Percentiles rank a stretch among this genome's conserved stretches.
Evolutionary conservation across 2,113 vertebrate species (phyloP).

Genomic region (Boulengerochromis microlepis): DNA sequence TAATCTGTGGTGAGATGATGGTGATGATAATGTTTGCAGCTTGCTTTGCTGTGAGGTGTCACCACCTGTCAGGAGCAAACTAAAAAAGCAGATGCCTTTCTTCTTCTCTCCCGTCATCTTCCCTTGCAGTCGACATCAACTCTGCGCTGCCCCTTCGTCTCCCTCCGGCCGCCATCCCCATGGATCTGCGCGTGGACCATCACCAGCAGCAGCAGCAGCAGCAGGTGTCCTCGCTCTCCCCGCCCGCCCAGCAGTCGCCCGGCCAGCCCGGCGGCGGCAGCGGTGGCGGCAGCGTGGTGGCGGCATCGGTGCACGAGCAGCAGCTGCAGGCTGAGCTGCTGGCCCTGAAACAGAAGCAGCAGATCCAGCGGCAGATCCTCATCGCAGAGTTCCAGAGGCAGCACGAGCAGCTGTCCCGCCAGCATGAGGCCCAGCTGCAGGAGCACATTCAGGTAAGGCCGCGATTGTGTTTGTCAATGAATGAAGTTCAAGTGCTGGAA

Average conservation of each 20-base stretch:
- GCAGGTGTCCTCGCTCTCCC: slow-evolving; percentile 77
- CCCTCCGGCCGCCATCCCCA: slow-evolving; percentile 84
- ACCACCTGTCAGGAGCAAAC: neutral
- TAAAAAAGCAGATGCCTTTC: neutral
- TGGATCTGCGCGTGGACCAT: slow-evolving; percentile 90
- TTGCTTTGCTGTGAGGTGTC: neutral
- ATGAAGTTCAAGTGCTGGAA: neutral
- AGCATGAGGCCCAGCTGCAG: slow-evolving; percentile 95
- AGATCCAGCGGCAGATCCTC: slow-evolving; percentile 96
- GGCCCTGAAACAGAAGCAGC: slow-evolving; percentile 94
- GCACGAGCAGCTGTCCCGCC: slow-evolving; percentile 95
- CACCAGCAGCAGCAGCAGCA: slow-evolving; percentile 71
- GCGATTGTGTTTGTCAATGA: neutral
- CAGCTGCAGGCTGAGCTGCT: slow-evolving; percentile 97
- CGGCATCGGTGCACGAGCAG: slow-evolving; percentile 78
- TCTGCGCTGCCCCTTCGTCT: slow-evolving; percentile 87
- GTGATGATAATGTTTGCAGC: neutral
- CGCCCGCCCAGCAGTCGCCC: slow-evolving; percentile 38
- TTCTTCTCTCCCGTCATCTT: neutral
- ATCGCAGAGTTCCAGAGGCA: slow-evolving; percentile 97
- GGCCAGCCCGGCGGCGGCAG: slow-evolving; percentile 3
- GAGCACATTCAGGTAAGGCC: slow-evolving; percentile 87
- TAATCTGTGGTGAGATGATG: neutral
- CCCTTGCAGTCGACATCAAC: slow-evolving; percentile 84
- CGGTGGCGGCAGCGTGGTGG: slow-evolving; percentile 16